A percentile compares a stretch with the other conserved stretches of the same genome.
These are phyloP conservation scores for Stegodyphus dumicola DNA, from an alignment of 1,140 invertebrate species.

Conservation along the genomic window DNA sequence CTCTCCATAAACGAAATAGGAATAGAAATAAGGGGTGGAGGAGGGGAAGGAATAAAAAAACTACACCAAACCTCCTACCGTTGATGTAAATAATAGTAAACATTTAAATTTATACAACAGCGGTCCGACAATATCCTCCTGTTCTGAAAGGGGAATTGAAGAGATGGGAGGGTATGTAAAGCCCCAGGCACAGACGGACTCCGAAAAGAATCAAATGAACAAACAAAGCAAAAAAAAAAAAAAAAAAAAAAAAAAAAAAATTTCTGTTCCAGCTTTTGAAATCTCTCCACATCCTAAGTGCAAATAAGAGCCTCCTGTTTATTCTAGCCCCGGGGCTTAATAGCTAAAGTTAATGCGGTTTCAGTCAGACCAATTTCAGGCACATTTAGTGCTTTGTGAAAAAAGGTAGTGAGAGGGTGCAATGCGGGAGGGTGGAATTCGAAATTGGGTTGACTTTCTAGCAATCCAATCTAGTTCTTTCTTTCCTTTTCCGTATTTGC, in stretches of 20 bases:
- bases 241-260: not conserved
- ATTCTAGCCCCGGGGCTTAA: slow-evolving; percentile 37
- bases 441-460: slow-evolving; percentile 57
- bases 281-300: slow-evolving; percentile 32
- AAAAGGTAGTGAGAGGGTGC: not conserved
- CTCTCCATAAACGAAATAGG: too few relatives aligned
- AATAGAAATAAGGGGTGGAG: too few relatives aligned
- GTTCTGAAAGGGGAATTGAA: not conserved
- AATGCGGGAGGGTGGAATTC: not conserved
- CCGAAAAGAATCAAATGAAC: slow-evolving; percentile 28
- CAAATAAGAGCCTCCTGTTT: slow-evolving; percentile 49
- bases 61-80: too few relatives aligned
- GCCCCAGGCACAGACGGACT: slow-evolving; percentile 11
- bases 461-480: slow-evolving; percentile 50
- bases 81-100: slow-evolving; percentile 48
- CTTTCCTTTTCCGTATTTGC: slow-evolving; percentile 13
- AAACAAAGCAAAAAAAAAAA: slow-evolving; percentile 8
- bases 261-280: slow-evolving; percentile 23
- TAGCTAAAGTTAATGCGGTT: slow-evolving; percentile 59
- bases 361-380: slow-evolving; percentile 54
- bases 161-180: not conserved
- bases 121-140: slow-evolving; percentile 6
- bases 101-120: slow-evolving; percentile 57
- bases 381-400: slow-evolving; percentile 23
- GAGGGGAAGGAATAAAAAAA: too few relatives aligned